A percentile compares a stretch with the other conserved stretches of the same genome.
phyloP scores from a whole-genome alignment of 2,888 invertebrate species.

The Taphrorychus bicolor region DNA sequence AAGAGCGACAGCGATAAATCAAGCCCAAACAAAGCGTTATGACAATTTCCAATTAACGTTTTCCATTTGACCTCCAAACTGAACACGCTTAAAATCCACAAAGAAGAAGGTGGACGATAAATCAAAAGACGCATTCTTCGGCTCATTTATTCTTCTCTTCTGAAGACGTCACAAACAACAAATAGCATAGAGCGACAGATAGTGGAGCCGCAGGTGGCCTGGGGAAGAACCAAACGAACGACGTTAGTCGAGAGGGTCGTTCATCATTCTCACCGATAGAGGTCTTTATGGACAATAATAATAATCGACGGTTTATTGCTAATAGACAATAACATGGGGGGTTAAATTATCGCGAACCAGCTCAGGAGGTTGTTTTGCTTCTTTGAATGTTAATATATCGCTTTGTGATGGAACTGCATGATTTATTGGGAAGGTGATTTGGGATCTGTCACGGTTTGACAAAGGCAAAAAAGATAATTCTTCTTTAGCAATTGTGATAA shows the following conservation, averaged over 20 bases:
- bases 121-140: constrained; percentile 28
- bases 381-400: constrained; percentile 4
- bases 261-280: constrained; percentile 18
- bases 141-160: constrained; percentile 23
- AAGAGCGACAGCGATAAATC: constrained; percentile 18
- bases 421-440: background rate
- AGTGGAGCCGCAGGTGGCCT: constrained; percentile 28
- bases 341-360: constrained; percentile 3
- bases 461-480: no score
- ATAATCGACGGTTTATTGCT: constrained; percentile 20
- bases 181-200: constrained; percentile 28
- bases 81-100: constrained; percentile 16
- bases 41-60: constrained; percentile 26
- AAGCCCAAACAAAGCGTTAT: constrained; percentile 20
- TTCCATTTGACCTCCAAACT: constrained; percentile 13
- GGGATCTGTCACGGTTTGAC: background rate
- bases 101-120: constrained; percentile 23
- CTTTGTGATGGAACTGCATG: background rate
- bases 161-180: constrained; percentile 25
- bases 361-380: background rate
- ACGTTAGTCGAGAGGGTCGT: constrained; percentile 8
- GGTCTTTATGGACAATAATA: constrained; percentile 13
- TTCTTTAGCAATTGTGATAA: no score
- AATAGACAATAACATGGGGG: constrained; percentile 12
- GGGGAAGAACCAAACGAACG: constrained; percentile 8